Conservation (phyloP, 2,113 vertebrate genomes). For the Rynchops niger region DNA sequence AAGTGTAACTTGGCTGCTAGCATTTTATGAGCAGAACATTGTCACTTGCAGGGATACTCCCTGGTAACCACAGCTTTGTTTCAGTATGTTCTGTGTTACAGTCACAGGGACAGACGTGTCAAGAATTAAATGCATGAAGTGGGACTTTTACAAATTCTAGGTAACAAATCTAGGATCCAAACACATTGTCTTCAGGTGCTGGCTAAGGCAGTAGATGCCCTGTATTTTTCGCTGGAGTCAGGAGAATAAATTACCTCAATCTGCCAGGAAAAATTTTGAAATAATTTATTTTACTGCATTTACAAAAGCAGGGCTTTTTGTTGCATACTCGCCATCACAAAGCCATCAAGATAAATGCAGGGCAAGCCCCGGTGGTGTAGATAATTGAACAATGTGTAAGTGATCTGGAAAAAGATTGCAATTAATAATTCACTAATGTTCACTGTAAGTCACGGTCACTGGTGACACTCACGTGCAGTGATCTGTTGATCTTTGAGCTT, state of each 20-base stretch:
- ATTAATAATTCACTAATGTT: not conserved
- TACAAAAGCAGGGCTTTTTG: not conserved
- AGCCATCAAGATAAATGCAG: not conserved
- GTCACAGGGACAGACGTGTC: rapidly evolving
- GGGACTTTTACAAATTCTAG: not conserved
- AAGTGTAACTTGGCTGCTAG: not conserved
- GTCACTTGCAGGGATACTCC: not conserved
- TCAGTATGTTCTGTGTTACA: not conserved
- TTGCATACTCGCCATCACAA: not conserved
- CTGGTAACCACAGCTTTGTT: not conserved
- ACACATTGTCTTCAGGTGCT: not conserved
- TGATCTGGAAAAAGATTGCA: not conserved
- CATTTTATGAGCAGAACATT: not conserved
- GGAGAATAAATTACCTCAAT: not conserved
- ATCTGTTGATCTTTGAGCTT: not conserved
- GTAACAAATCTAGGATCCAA: not conserved
- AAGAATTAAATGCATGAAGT: not conserved
- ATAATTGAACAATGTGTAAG: not conserved
- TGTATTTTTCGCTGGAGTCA: not conserved
- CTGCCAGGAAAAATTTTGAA: not conserved
- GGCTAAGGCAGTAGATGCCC: not conserved
- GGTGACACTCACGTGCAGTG: not conserved
- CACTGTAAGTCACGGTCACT: not conserved
- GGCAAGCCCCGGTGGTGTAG: not conserved
- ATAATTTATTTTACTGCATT: not conserved